Conservation (phyloP, 2,113 vertebrate genomes). For the Sapajus apella region DNA sequence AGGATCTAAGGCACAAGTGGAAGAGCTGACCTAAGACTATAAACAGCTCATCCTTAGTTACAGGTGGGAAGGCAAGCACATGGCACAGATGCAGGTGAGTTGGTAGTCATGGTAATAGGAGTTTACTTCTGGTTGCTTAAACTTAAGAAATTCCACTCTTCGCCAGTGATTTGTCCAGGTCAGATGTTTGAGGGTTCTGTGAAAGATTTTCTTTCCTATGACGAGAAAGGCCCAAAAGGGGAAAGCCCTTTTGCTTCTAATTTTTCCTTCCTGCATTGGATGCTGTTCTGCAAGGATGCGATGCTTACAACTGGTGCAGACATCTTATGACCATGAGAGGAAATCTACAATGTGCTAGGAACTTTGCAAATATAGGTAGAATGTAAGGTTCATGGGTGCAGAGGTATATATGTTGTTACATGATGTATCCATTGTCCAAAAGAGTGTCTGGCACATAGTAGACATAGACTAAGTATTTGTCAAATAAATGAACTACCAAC, state of each 20-base stretch:
- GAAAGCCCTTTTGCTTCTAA: background rate
- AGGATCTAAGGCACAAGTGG: background rate
- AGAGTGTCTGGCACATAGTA: background rate
- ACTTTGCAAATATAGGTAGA: background rate
- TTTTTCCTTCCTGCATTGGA: conserved; percentile 13
- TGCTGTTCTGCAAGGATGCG: background rate
- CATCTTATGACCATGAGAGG: background rate
- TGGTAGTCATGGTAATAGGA: background rate
- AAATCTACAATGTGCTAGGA: background rate
- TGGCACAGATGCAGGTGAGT: background rate
- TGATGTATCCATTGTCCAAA: background rate
- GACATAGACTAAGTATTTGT: background rate
- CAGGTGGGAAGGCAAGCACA: background rate
- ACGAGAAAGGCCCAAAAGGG: background rate
- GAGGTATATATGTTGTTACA: background rate
- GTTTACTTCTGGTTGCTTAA: background rate
- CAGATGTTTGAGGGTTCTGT: background rate
- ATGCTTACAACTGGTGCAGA: background rate
- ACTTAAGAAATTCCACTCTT: background rate
- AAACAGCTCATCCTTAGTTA: background rate
- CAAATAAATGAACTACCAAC: background rate
- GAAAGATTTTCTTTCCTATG: conserved; percentile 15
- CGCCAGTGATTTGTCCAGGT: background rate
- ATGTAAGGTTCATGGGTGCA: background rate
- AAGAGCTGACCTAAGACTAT: background rate